Evolutionary conservation across 2,113 vertebrate genomes (phyloP).

Genomic region (Cryptoleucopteryx plumbea): DNA sequence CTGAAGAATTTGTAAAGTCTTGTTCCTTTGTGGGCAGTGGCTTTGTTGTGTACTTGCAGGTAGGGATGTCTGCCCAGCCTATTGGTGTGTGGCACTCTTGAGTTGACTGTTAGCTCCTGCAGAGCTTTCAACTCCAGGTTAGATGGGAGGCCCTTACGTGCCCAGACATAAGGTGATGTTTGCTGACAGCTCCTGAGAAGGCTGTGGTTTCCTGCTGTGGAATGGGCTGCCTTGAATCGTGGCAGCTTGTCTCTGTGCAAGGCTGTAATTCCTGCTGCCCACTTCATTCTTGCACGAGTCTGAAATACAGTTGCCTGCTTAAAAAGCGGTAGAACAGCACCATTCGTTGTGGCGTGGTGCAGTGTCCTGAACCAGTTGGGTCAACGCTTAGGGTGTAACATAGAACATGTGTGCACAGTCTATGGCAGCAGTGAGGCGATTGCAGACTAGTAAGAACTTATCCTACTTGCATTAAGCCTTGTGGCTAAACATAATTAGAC

Average conservation of each 20-base stretch:
- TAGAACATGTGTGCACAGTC: neutral
- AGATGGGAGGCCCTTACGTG: fast-evolving
- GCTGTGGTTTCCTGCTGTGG: neutral
- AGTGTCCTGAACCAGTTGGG: neutral
- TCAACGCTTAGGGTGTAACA: neutral
- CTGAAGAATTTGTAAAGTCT: neutral
- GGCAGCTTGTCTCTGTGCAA: neutral
- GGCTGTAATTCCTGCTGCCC: neutral
- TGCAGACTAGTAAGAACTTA: neutral
- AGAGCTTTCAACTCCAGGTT: neutral
- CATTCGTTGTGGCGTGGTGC: fast-evolving
- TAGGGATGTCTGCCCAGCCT: neutral
- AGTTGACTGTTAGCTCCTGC: neutral
- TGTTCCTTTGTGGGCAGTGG: neutral
- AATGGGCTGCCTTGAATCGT: neutral
- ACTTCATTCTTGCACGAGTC: neutral
- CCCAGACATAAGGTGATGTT: neutral
- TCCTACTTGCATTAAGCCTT: neutral
- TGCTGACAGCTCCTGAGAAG: neutral
- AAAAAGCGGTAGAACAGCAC: neutral
- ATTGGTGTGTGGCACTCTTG: neutral
- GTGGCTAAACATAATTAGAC: neutral
- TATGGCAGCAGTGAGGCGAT: neutral
- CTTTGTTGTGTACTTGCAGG: neutral
- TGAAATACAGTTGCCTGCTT: neutral